Conservation (phyloP, 2,797 vertebrate species). For the Falco naumanni region DNA sequence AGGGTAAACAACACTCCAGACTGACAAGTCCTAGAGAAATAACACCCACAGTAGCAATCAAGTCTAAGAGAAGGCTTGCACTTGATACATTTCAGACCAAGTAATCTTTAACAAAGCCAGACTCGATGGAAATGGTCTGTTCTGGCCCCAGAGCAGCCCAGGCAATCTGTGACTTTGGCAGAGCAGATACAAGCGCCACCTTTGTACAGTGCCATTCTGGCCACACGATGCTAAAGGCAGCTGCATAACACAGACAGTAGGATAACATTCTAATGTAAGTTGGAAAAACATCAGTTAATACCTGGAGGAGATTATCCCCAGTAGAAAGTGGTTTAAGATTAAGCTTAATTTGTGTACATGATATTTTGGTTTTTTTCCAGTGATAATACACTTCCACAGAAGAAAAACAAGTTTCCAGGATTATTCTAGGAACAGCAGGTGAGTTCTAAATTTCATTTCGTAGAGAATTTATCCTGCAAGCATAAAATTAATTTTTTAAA, state of each 20-base stretch:
- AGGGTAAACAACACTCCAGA: neutral
- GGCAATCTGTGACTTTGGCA: neutral
- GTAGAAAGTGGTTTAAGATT: neutral
- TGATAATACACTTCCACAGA: neutral
- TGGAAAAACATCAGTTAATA: neutral
- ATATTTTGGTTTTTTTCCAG: neutral
- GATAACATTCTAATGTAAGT: fast-evolving
- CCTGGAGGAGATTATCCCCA: neutral
- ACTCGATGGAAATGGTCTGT: neutral
- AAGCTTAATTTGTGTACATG: neutral
- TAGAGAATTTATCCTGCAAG: neutral
- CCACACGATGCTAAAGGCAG: fast-evolving
- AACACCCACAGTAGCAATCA: neutral
- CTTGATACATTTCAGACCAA: neutral
- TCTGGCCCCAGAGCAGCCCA: neutral
- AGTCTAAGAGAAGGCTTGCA: neutral
- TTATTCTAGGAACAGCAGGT: conserved; percentile 13
- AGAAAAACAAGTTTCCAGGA: conserved; percentile 1
- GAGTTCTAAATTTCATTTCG: conserved; percentile 30
- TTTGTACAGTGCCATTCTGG: neutral
- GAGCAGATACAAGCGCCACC: neutral
- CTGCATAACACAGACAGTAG: neutral
- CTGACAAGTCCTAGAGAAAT: neutral
- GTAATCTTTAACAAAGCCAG: conserved; percentile 13
- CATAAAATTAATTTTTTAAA: neutral